Conservation (phyloP, 1,140 invertebrate species). For the Hylaeus anthracinus region DNA sequence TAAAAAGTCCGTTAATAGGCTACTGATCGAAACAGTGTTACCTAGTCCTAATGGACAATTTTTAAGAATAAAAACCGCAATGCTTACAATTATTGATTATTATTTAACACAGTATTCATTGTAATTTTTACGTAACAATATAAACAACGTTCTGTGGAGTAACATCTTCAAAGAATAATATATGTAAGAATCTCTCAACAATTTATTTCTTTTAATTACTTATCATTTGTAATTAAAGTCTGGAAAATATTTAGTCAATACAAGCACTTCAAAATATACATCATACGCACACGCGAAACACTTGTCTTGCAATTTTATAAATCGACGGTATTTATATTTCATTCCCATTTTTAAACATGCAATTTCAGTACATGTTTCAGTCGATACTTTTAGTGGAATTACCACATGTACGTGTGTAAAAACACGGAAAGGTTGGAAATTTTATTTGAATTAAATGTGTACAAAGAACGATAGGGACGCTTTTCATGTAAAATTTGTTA, state of each 20-base stretch:
- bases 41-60: too few relatives aligned
- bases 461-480: neutral
- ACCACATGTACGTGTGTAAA: neutral
- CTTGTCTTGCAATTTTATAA: neutral
- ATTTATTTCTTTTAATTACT: neutral
- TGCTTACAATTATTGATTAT: neutral
- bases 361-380: neutral
- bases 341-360: neutral
- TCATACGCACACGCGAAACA: neutral
- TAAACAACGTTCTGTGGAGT: neutral
- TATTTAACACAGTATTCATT: neutral
- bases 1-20: too few relatives aligned
- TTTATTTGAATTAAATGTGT: neutral
- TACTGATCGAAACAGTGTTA: too few relatives aligned
- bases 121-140: neutral
- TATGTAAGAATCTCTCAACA: neutral
- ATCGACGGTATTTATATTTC: neutral
- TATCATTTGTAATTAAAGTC: too few relatives aligned
- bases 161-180: neutral
- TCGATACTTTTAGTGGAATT: neutral
- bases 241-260: too few relatives aligned
- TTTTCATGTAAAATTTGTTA: too few relatives aligned
- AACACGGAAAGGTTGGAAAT: neutral
- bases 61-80: too few relatives aligned
- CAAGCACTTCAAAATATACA: too few relatives aligned